Percentiles rank a stretch among this genome's conserved stretches.
phyloP scores from a whole-genome alignment of 2,888 invertebrate species.

The Azorinus chamasolen region DNA sequence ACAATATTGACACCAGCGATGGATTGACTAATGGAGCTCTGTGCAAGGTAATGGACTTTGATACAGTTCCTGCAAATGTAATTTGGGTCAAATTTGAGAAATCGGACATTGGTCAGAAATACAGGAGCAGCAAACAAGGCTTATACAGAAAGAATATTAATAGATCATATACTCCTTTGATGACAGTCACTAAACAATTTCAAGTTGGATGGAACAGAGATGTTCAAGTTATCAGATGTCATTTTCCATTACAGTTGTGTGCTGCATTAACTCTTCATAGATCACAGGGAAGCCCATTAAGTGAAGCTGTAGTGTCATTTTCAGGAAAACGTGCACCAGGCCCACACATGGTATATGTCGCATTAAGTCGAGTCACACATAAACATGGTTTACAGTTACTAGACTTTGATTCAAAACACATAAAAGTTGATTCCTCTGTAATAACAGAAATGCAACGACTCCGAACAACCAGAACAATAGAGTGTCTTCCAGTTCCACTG shows the following conservation, averaged over 20 bases:
- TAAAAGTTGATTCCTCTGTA: constrained; percentile 1
- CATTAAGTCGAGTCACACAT: constrained; percentile 30
- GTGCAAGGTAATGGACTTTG: too few species aligned
- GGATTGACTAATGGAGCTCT: constrained; percentile 13
- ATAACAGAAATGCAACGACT: constrained; percentile 43
- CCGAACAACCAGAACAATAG: not conserved
- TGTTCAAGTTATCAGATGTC: constrained; percentile 15
- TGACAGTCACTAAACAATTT: not conserved
- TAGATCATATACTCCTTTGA: not conserved
- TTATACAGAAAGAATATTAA: not conserved
- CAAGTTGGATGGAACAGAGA: not conserved
- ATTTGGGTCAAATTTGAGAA: constrained; percentile 8
- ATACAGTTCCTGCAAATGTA: too few species aligned
- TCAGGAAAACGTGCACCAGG: not conserved
- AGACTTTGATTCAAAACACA: constrained; percentile 8
- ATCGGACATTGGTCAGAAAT: not conserved
- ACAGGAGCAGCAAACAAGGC: not conserved
- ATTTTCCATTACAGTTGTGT: constrained; percentile 47
- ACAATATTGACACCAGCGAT: constrained; percentile 7
- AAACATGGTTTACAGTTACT: constrained; percentile 27
- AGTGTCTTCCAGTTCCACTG: too few species aligned
- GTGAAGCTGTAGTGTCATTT: constrained; percentile 23
- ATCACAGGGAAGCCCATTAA: constrained; percentile 43
- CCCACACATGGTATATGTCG: constrained; percentile 43
- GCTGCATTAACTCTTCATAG: constrained; percentile 50